Percentiles rank a stretch among this genome's conserved stretches.
phyloP scores from a whole-genome alignment of 2,888 invertebrate genomes.

The Bembecia ichneumoniformis region DNA sequence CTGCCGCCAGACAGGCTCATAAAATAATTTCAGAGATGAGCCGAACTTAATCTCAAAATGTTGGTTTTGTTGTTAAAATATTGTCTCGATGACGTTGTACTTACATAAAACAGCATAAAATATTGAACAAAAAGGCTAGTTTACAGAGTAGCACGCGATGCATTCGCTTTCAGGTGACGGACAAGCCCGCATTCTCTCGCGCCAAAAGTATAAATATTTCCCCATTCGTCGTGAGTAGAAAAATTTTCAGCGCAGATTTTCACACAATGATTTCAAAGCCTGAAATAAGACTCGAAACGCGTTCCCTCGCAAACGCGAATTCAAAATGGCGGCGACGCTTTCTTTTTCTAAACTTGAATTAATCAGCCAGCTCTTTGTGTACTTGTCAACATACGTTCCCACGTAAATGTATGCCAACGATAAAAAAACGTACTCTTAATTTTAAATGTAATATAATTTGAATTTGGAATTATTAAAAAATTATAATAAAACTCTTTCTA shows the following conservation, averaged over 20 bases:
- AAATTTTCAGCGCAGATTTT: background rate
- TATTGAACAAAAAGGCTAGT: too few relatives aligned
- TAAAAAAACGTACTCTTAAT: too few relatives aligned
- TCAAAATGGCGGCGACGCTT: constrained; percentile 9
- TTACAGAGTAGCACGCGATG: too few relatives aligned
- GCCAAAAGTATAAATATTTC: background rate
- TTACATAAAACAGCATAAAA: too few relatives aligned
- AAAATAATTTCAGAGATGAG: too few relatives aligned
- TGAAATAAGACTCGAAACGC: background rate
- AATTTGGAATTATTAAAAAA: too few relatives aligned
- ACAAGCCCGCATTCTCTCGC: background rate
- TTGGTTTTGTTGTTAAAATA: too few relatives aligned
- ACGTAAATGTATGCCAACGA: background rate
- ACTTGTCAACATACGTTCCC: background rate
- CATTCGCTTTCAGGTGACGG: background rate
- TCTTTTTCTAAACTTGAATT: constrained; percentile 4
- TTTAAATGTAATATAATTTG: too few relatives aligned
- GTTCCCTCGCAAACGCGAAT: constrained; percentile 9
- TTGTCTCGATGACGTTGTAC: too few relatives aligned
- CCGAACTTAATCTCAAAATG: too few relatives aligned
- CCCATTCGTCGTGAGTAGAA: background rate
- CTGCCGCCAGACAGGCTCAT: too few relatives aligned
- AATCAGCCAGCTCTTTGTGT: background rate
- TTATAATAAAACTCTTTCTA: too few relatives aligned
- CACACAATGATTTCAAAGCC: background rate